Evolutionary conservation across 2,113 vertebrate species (phyloP).

Genomic region (Promerops cafer): DNA sequence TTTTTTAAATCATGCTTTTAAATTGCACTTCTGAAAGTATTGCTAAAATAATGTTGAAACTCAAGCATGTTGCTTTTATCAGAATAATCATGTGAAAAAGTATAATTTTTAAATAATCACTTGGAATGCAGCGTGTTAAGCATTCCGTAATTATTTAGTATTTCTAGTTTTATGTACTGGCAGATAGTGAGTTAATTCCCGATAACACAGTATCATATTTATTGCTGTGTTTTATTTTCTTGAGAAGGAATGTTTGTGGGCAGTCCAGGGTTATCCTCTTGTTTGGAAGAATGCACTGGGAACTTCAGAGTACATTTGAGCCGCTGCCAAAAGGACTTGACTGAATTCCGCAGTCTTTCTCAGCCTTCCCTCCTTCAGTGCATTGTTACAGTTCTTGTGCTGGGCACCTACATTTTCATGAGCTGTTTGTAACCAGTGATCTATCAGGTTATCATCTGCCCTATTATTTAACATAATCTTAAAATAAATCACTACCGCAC

Average conservation of each 20-base stretch:
- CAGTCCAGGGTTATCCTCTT: slow-evolving; percentile 16
- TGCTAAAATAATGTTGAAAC: not conserved
- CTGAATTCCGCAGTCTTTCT: not conserved
- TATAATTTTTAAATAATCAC: not conserved
- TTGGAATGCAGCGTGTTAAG: not conserved
- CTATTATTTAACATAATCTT: not conserved
- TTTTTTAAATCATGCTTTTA: not conserved
- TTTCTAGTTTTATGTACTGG: not conserved
- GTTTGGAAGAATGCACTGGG: slow-evolving; percentile 42
- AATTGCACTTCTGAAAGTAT: not conserved
- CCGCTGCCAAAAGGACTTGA: not conserved
- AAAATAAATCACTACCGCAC: not conserved
- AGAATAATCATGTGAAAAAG: not conserved
- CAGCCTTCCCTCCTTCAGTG: not conserved
- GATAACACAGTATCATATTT: not conserved
- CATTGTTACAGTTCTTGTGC: not conserved
- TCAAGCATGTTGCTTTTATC: not conserved
- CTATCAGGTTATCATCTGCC: not conserved
- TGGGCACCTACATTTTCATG: not conserved
- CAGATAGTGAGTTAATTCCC: slow-evolving; percentile 3
- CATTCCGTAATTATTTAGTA: not conserved
- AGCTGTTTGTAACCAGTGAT: not conserved
- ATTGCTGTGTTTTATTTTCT: slow-evolving; percentile 16
- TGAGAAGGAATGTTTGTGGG: not conserved
- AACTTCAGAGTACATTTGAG: slow-evolving; percentile 30